A percentile compares a stretch with the other conserved stretches of the same genome.
These are phyloP conservation scores for Amblyjoppa fuscipennis DNA, from an alignment of 2,888 invertebrate genomes.

Conservation along the genomic window DNA sequence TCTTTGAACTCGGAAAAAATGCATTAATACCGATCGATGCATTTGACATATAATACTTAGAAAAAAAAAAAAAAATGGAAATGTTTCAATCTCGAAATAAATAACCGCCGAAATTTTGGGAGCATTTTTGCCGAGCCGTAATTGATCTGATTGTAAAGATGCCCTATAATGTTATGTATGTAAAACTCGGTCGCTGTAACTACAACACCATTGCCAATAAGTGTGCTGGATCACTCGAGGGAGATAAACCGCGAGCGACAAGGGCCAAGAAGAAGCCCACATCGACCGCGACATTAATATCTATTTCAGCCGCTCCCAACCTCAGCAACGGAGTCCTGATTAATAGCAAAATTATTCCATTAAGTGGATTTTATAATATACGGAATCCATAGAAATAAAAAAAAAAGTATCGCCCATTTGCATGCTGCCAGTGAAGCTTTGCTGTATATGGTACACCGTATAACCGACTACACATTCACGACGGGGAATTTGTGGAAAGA, in stretches of 20 bases:
- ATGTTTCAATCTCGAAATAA: slow-evolving; percentile 72
- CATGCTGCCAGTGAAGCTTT: slow-evolving; percentile 76
- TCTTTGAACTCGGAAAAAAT: too few species aligned
- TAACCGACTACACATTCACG: neutral
- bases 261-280: neutral
- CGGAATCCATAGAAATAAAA: slow-evolving; percentile 72
- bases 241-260: slow-evolving; percentile 6
- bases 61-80: too few species aligned
- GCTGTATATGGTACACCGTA: slow-evolving; percentile 11
- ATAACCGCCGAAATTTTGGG: slow-evolving; percentile 66
- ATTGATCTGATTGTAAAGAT: slow-evolving; percentile 23
- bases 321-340: slow-evolving; percentile 74
- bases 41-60: neutral
- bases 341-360: slow-evolving; percentile 83
- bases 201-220: too few species aligned
- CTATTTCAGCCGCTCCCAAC: slow-evolving; percentile 42
- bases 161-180: neutral
- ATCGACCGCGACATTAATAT: slow-evolving; percentile 26
- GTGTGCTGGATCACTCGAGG: neutral
- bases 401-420: slow-evolving; percentile 75
- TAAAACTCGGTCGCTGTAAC: neutral
- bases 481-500: slow-evolving; percentile 39
- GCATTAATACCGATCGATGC: too few species aligned
- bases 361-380: slow-evolving; percentile 75
- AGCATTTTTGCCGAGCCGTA: neutral